phyloP scores from a whole-genome alignment of 92 coral and sea anemone genomes.

The Epizoanthus ramosus region DNA sequence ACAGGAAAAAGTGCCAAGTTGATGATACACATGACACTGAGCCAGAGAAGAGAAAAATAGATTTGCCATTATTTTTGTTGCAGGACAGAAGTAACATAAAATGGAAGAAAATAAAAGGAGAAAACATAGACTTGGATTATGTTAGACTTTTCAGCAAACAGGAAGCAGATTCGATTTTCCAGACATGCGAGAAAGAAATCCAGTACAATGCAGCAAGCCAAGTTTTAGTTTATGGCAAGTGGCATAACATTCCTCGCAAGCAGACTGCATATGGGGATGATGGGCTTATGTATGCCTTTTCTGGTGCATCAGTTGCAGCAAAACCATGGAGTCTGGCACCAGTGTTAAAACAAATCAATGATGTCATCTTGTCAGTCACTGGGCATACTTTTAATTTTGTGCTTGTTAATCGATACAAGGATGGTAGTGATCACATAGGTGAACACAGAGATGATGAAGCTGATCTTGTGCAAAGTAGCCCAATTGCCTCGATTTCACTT shows the following conservation, averaged over 20 bases:
- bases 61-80: neutral
- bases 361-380: slow-evolving; percentile 50
- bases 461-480: slow-evolving; percentile 64
- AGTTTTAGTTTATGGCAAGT: slow-evolving; percentile 75
- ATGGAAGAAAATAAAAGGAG: slow-evolving; percentile 72
- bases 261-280: slow-evolving; percentile 81
- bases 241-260: slow-evolving; percentile 74
- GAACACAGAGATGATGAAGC: slow-evolving; percentile 85
- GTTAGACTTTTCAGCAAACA: slow-evolving; percentile 61
- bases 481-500: slow-evolving; percentile 79
- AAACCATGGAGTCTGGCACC: slow-evolving; percentile 76
- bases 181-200: slow-evolving; percentile 70
- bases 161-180: slow-evolving; percentile 66
- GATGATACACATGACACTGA: neutral
- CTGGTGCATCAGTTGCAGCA: slow-evolving; percentile 76
- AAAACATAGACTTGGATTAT: slow-evolving; percentile 73
- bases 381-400: slow-evolving; percentile 79
- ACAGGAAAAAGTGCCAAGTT: neutral
- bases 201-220: slow-evolving; percentile 62
- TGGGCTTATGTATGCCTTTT: slow-evolving; percentile 73
- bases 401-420: slow-evolving; percentile 84
- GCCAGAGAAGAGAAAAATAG: too few species aligned
- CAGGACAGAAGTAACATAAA: slow-evolving; percentile 39
- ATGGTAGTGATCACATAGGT: slow-evolving; percentile 86
- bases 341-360: slow-evolving; percentile 57